phyloP scores from a whole-genome alignment of 2,888 invertebrate species.

The Acheta domesticus region DNA sequence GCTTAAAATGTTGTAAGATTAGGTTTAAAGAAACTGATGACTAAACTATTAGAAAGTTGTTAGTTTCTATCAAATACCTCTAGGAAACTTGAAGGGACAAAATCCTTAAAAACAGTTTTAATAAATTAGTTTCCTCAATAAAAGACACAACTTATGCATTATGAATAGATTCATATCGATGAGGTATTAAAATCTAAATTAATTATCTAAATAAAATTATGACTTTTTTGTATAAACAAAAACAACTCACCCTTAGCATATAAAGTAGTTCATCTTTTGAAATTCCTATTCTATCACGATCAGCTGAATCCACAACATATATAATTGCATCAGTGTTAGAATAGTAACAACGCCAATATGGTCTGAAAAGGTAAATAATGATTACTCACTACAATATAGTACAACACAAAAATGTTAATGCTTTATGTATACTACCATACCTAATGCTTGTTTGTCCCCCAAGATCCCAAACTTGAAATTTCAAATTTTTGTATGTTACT shows the following conservation, averaged over 20 bases:
- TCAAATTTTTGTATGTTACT: conserved; percentile 97
- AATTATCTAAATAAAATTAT: conserved; percentile 23
- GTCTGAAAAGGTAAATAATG: conserved; percentile 59
- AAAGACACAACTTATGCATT: neutral
- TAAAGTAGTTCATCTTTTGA: conserved; percentile 97
- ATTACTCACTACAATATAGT: neutral
- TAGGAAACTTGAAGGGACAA: too few relatives aligned
- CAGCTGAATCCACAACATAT: conserved; percentile 98
- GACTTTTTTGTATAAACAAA: too few relatives aligned
- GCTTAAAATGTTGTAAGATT: neutral
- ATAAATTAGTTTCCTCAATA: too few relatives aligned
- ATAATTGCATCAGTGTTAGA: conserved; percentile 99
- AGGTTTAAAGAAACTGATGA: too few relatives aligned
- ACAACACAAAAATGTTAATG: neutral
- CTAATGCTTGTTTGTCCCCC: conserved; percentile 98
- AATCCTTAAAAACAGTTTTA: too few relatives aligned
- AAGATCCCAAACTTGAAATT: conserved; percentile 99
- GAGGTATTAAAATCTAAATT: neutral
- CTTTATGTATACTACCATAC: conserved; percentile 52
- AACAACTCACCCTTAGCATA: conserved; percentile 81
- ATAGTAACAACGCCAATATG: conserved; percentile 99
- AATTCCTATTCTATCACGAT: conserved; percentile 97
- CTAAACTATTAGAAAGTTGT: too few relatives aligned
- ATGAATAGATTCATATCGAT: conserved; percentile 21
- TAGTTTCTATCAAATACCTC: too few relatives aligned